Evolutionary conservation across 1,140 invertebrate genomes (phyloP), one percentile per base, ranked within the genome.

Genomic region (Globodera rostochiensis): DNA sequence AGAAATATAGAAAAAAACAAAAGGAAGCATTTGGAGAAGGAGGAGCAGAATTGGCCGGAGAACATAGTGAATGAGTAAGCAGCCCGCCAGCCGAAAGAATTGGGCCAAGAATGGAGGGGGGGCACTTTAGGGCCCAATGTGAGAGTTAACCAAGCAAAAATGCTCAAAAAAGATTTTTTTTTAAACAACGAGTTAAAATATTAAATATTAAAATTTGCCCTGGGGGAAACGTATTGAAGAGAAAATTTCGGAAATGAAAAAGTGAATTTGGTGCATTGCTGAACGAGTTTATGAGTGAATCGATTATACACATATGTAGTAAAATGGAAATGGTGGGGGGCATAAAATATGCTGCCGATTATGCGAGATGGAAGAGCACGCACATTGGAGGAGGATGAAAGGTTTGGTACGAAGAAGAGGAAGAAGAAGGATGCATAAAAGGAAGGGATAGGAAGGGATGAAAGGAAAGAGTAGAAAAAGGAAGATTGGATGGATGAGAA

Each of bases 401-500:
- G 36, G 36, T 3, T 36, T 36, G 36, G 36, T 36, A 0, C 36
- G 36, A 36, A 36, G 36, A 36, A 36, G 1, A 36, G 3, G 36
- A 36, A 36, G 36, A 36, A 36, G 25, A n/a, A 36, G 25, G 25
- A 36, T 36, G 25, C 25, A 36, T 36, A 36, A 36, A 36, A 36
- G 25, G 25, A 36, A 1, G 25, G 25, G 25, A 36, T 36, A 0
- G 25, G 25, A 36, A 36, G 25, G 25, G 25, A 36, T 36, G 25
- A 36, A 2, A 77, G 47, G 15, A 77, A 50, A 67, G 64, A 77
- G 47, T 73, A 50, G 19, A 77, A n/a, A 36, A 36, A 75, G 21
- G 49, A 25, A 74, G 67, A 47, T 6, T 57, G 67, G 21, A 49
- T 11, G 11, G 3, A 47, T 19, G 71, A 73, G 0, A 73, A 73